Conservation (phyloP, 2,888 invertebrate species). For the Seladonia tumulorum region DNA sequence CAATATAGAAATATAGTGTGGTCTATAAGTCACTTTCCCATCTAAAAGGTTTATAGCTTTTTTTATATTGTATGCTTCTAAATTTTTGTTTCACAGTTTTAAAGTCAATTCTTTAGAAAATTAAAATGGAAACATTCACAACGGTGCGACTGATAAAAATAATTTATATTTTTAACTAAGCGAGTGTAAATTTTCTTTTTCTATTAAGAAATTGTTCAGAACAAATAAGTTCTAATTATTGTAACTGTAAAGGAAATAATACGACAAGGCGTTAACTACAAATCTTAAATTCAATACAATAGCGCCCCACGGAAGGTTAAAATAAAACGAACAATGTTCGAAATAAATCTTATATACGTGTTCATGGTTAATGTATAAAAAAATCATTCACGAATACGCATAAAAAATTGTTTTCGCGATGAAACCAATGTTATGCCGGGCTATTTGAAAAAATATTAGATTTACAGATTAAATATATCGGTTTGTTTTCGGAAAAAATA, state of each 20-base stretch:
- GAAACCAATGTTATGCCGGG: too few species aligned
- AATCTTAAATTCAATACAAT: neutral
- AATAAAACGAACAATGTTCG: neutral
- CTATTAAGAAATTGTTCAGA: neutral
- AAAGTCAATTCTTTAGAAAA: neutral
- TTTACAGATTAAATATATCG: neutral
- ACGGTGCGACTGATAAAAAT: too few species aligned
- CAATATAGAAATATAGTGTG: neutral
- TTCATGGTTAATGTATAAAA: neutral
- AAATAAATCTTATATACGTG: neutral
- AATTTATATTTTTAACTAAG: neutral
- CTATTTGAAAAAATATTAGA: neutral
- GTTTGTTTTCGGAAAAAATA: neutral
- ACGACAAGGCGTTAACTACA: neutral
- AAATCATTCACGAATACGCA: neutral
- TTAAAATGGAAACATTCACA: too few species aligned
- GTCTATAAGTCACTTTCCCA: neutral
- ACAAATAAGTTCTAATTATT: too few species aligned
- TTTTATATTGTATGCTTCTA: neutral
- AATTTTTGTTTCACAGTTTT: neutral
- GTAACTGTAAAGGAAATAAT: too few species aligned
- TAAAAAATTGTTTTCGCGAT: neutral
- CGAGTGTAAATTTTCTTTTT: neutral
- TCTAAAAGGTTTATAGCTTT: neutral
- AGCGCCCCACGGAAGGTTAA: neutral